These are phyloP conservation scores for Spicauda simplicius DNA, from an alignment of 2,888 invertebrate genomes.

Conservation along the genomic window DNA sequence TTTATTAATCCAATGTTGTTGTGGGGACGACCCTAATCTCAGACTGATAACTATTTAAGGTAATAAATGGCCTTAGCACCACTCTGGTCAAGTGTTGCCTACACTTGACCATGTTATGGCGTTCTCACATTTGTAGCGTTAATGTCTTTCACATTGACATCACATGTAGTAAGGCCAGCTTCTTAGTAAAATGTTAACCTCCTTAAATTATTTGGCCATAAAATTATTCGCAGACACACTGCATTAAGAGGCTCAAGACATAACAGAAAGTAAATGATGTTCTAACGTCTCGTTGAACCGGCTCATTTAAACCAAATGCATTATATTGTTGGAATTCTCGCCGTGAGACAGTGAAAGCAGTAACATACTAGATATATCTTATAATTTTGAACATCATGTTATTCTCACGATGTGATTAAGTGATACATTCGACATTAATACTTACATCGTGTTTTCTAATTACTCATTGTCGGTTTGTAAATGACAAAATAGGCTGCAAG, in stretches of 20 bases:
- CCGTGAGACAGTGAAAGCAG: constrained; percentile 74
- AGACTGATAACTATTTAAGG: too few species aligned
- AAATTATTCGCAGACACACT: background rate
- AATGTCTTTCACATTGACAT: too few species aligned
- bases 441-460: constrained; percentile 28
- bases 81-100: too few species aligned
- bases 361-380: constrained; percentile 46
- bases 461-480: constrained; percentile 16
- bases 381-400: constrained; percentile 56
- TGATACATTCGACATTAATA: constrained; percentile 32
- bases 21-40: too few species aligned
- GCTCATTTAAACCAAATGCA: constrained; percentile 32
- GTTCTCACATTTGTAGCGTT: too few species aligned
- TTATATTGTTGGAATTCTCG: constrained; percentile 44
- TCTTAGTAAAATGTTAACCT: too few species aligned
- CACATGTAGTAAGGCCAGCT: too few species aligned
- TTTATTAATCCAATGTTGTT: too few species aligned
- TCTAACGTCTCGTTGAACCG: constrained; percentile 7
- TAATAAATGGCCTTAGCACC: too few species aligned
- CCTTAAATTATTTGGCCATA: background rate
- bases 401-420: constrained; percentile 64
- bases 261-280: constrained; percentile 3
- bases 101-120: too few species aligned
- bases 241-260: background rate
- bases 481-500: background rate